These are phyloP conservation scores for Myoxocephalus aenaeus DNA, from an alignment of 2,797 vertebrate genomes.

Conservation along the genomic window DNA sequence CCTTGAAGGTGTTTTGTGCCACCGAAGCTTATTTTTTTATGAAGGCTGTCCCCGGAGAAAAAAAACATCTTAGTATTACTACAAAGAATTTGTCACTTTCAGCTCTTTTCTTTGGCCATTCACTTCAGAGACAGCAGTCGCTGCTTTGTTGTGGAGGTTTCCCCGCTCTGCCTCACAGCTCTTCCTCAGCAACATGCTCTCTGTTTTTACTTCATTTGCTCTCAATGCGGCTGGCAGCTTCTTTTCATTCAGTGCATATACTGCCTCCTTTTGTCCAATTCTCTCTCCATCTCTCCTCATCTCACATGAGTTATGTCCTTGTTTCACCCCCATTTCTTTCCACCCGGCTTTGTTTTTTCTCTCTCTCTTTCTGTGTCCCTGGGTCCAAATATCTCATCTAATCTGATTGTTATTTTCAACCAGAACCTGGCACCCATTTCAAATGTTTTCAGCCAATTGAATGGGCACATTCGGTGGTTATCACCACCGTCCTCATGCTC, in stretches of 20 bases:
- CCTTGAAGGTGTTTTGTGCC: not conserved
- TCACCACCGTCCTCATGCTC: not conserved
- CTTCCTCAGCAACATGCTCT: conserved; percentile 18
- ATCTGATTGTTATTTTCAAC: conserved; percentile 20
- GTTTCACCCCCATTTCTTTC: conserved; percentile 18
- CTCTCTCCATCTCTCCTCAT: not conserved
- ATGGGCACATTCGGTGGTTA: not conserved
- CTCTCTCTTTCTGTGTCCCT: conserved; percentile 17
- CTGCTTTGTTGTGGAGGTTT: conserved; percentile 13
- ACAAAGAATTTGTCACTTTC: conserved; percentile 5
- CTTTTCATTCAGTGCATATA: conserved; percentile 27
- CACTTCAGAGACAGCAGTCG: not conserved
- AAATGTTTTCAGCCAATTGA: not conserved
- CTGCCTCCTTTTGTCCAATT: not conserved
- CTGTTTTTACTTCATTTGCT: conserved; percentile 31
- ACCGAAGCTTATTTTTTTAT: not conserved
- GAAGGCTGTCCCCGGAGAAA: not conserved
- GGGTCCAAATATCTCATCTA: conserved; percentile 12
- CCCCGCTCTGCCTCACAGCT: conserved; percentile 17
- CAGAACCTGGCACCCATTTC: not conserved
- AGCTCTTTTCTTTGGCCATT: not conserved
- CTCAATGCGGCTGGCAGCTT: conserved; percentile 20
- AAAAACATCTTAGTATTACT: not conserved
- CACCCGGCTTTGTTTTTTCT: not conserved
- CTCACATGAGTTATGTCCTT: conserved; percentile 26